Conservation (phyloP, 2,113 vertebrate species). For the Brachypteracias leptosomus region DNA sequence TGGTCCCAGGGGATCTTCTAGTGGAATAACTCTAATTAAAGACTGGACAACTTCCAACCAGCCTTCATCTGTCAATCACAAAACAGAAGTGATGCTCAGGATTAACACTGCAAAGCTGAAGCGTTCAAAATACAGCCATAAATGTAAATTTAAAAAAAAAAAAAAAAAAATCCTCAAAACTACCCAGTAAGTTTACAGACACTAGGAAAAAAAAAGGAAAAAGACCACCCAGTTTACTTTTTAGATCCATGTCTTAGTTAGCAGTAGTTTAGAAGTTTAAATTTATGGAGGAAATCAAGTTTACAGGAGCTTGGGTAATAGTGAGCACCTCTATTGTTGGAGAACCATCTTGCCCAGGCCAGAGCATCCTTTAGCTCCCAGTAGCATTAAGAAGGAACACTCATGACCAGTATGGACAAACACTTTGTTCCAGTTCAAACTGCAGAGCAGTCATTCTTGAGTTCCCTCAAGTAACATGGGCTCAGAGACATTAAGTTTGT, state of each 20-base stretch:
- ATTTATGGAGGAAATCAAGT: not conserved
- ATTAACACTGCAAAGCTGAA: not conserved
- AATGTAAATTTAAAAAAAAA: not conserved
- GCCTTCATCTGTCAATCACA: slow-evolving; percentile 87
- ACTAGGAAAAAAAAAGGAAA: not conserved
- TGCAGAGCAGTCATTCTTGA: not conserved
- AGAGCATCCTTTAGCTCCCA: not conserved
- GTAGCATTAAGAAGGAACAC: not conserved
- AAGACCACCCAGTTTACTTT: not conserved
- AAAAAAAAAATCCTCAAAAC: not conserved
- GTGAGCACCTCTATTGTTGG: not conserved
- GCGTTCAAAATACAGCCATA: not conserved
- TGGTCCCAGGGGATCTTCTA: slow-evolving; percentile 96
- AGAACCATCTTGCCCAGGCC: not conserved
- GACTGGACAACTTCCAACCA: slow-evolving; percentile 99
- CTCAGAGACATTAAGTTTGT: not conserved
- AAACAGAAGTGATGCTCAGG: slow-evolving; percentile 53
- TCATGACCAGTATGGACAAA: not conserved
- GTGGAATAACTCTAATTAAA: slow-evolving; percentile 95
- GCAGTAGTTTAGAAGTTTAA: not conserved
- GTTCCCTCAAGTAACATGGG: not conserved
- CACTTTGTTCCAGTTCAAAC: not conserved
- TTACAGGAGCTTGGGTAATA: not conserved
- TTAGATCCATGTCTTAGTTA: not conserved
- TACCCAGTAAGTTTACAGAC: not conserved